Evolutionary conservation across 1,140 invertebrate species (phyloP), one percentile per base, ranked within the genome.

Genomic region (Sarcophaga peregrina): DNA sequence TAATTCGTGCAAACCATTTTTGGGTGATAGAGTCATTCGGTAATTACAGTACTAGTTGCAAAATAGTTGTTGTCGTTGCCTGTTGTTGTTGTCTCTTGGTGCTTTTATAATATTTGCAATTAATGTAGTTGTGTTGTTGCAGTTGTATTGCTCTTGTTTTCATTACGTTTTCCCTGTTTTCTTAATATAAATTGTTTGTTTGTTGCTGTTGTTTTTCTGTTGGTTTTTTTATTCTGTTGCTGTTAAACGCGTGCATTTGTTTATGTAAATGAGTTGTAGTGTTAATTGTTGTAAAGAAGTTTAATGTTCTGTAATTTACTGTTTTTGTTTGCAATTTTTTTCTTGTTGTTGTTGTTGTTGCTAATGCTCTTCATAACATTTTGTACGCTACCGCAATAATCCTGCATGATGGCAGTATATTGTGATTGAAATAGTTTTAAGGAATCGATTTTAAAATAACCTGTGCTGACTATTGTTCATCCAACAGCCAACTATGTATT

Each of bases 251-350:
- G 62, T 78, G 75, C 47, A 50, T 20, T 78, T 78, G 47, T 78
- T 78, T 78, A 78, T 78, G 75, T 78, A 78, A 78, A 78, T 78
- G 75, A 78, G 75, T 78, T 78, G 75, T 78, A 78, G 75, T 78
- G 75, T 78, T 78, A 78, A 78, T 78, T 78, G 75, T 78, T 78
- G 75, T 78, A 50, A 37, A 78, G 48, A 25, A 78, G 75, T 78
- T 78, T 78, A 78, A 78, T 78, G 75, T 78, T 78, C 75, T 78
- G 75, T 78, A 78, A 78, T 78, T 78, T 78, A 78, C 47, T 78
- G 75, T 50, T 52, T 78, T 78, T 78, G 45, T 47, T 78, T 78
- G 6, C 50, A 13, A 8, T 52, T 50, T 78, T 74, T 45, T 74
- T 74, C 11, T n/a, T 47, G 37, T 47, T 48, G 11, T 76, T 76